phyloP scores from a whole-genome alignment of 2,797 vertebrate species.

The Varecia variegata region DNA sequence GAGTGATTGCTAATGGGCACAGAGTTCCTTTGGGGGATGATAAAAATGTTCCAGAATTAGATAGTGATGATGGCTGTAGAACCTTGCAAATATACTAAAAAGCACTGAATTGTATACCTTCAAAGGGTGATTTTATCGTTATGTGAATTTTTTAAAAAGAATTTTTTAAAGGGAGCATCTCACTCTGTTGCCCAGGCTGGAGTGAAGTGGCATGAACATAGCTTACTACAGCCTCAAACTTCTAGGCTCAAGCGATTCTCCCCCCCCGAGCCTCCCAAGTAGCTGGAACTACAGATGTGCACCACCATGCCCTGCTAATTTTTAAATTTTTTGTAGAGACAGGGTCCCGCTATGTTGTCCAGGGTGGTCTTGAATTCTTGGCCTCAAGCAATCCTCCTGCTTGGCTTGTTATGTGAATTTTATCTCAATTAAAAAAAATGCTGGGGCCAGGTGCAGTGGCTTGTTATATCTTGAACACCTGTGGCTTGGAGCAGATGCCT shows the following conservation, averaged over 20 bases:
- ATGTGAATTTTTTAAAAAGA: background rate
- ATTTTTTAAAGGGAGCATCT: background rate
- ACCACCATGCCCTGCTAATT: background rate
- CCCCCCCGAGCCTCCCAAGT: background rate
- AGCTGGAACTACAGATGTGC: background rate
- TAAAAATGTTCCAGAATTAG: background rate
- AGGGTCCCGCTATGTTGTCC: background rate
- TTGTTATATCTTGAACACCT: background rate
- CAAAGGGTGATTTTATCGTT: background rate
- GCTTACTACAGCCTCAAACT: background rate
- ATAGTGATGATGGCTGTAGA: background rate
- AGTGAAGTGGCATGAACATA: background rate
- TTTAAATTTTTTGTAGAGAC: background rate
- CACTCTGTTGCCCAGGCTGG: background rate
- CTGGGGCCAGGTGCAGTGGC: background rate
- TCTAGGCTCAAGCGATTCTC: background rate
- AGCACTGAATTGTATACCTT: background rate
- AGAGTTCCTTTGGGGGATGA: background rate
- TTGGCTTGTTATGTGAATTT: background rate
- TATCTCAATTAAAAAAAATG: background rate
- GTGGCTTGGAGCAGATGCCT: background rate
- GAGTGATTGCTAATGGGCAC: background rate
- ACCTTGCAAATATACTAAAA: background rate
- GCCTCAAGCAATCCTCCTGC: background rate
- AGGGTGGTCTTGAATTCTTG: background rate